These are phyloP conservation scores for Zaprionus gabonicus DNA, from an alignment of 1,140 invertebrate species.

Conservation along the genomic window DNA sequence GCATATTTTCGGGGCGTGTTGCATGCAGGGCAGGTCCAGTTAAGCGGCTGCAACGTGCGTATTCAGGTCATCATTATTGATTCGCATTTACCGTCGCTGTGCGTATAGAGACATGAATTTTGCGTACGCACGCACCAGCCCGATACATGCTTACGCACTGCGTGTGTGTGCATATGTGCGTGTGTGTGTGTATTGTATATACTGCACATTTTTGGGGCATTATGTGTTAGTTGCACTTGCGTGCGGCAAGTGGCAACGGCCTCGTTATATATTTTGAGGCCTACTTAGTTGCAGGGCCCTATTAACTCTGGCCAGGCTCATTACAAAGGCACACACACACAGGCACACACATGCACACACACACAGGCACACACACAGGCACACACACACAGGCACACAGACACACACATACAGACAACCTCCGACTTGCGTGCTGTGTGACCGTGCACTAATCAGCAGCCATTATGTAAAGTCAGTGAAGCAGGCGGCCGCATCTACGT, in stretches of 20 bases:
- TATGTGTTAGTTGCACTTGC: slow-evolving; percentile 20
- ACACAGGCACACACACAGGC: neutral
- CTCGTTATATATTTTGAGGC: slow-evolving; percentile 72
- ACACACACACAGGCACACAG: neutral
- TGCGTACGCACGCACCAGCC: slow-evolving; percentile 68
- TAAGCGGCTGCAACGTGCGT: slow-evolving; percentile 77
- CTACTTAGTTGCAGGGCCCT: slow-evolving; percentile 66
- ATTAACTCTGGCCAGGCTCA: slow-evolving; percentile 64
- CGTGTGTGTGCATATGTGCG: neutral
- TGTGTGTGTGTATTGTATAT: slow-evolving; percentile 26
- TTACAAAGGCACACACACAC: slow-evolving; percentile 25
- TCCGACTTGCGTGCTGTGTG: neutral
- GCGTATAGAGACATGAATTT: slow-evolving; percentile 81
- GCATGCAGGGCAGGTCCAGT: slow-evolving; percentile 60
- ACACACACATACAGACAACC: neutral
- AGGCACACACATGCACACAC: neutral
- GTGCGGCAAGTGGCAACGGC: slow-evolving; percentile 50
- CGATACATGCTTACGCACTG: slow-evolving; percentile 34
- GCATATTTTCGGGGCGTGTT: slow-evolving; percentile 67
- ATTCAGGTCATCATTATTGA: slow-evolving; percentile 83
- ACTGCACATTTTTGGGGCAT: slow-evolving; percentile 1
- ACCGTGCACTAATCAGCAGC: slow-evolving; percentile 64
- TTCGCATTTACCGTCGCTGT: slow-evolving; percentile 70
- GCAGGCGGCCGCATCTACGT: slow-evolving; percentile 37
- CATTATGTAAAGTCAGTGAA: slow-evolving; percentile 78